Evolutionary conservation across 2,797 vertebrate genomes (phyloP).

Genomic region (Crypturellus tataupa): DNA sequence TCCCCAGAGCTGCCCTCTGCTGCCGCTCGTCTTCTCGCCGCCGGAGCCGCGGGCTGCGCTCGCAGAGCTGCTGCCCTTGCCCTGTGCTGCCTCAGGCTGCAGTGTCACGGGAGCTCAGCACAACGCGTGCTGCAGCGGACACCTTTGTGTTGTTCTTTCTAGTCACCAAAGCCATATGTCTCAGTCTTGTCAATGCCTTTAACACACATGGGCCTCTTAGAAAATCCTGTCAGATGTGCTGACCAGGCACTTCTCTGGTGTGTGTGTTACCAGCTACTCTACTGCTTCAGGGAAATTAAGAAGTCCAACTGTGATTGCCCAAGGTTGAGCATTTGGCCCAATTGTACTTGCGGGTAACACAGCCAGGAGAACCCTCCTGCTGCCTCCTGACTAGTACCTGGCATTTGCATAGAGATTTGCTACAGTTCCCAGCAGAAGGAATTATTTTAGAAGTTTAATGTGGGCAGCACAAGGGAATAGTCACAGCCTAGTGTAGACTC

Average conservation of each 20-base stretch:
- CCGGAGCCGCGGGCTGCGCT: neutral
- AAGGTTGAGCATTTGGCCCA: neutral
- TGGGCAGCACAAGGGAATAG: neutral
- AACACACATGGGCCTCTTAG: neutral
- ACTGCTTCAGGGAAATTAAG: neutral
- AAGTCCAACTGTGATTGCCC: neutral
- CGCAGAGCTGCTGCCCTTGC: neutral
- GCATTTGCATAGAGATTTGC: too few species aligned
- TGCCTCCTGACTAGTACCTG: too few species aligned
- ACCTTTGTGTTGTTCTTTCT: neutral
- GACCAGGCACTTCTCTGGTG: neutral
- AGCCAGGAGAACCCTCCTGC: neutral
- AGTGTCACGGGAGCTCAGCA: neutral
- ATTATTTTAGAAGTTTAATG: neutral
- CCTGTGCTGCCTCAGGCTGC: neutral
- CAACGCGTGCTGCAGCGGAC: fast-evolving
- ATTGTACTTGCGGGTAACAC: too few species aligned
- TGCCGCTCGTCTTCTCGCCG: neutral
- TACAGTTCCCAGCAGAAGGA: neutral
- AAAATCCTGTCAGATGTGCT: neutral
- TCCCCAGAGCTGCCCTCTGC: conserved; percentile 18
- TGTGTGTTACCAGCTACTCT: neutral
- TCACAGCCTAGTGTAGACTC: fast-evolving
- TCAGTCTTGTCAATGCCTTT: neutral
- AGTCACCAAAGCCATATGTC: neutral